Base-by-base conservation (phyloP, 1,140 invertebrate species). In the Ladona fulva region DNA sequence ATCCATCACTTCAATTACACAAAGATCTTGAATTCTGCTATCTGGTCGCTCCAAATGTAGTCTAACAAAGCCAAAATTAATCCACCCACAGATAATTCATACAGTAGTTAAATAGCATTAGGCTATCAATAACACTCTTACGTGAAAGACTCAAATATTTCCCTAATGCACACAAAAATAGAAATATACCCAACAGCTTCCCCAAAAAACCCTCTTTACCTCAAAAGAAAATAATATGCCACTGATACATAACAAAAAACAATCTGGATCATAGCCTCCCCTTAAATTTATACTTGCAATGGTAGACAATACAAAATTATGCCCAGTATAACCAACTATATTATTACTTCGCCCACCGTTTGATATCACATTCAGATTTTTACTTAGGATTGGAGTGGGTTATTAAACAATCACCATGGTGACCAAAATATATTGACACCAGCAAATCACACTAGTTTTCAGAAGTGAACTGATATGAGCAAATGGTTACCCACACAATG, bases 161-260 rank as follows among this genome's bases (percentile, higher is more conserved):
- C 52, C 52, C 52, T 22, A 66, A 66, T 22, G 14, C 52, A 22
- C 52, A 66, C 52, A 66, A 66, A 19, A 66, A 66, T 37, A 66
- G 52, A 66, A 66, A 66, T 66, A 66, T 66, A 66, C 52, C 52
- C 52, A 66, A 66, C 52, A 66, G 29, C 29, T 37, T 66, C 52
- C 52, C 52, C 52, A 66, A 66, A 66, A 37, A 37, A 37, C 29
- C 52, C 52, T 22, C 52, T 22, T 19, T 66, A 66, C 52, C 52
- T 19, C 29, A 66, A 66, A 6, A 66, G n/a, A 66, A 66, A 66
- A 22, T 16, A 66, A 66, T 66, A 16, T 66, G n/a, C n/a, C 52
- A 16, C n/a, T 66, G 52, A 66, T 66, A 66, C 52, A 66, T 66
- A 22, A 66, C 52, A 66, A 66, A 19, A 66, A 66, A 16, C 52